Evolutionary conservation across 2,888 invertebrate species (phyloP).

Genomic region (Calliphora vomitoria): DNA sequence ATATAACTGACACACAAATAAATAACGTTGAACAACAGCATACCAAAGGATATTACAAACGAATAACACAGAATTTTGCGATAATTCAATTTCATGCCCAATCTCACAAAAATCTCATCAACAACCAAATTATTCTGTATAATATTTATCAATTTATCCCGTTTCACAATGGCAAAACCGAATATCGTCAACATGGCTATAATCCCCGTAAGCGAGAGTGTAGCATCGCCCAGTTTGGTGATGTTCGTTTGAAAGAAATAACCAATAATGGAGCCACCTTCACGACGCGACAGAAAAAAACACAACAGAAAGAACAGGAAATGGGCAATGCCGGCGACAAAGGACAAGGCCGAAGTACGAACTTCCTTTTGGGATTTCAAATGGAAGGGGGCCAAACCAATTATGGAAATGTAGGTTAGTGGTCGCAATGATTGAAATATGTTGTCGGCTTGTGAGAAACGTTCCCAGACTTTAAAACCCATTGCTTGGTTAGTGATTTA

Average conservation of each 20-base stretch:
- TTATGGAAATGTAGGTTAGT: constrained; percentile 80
- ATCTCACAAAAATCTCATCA: constrained; percentile 80
- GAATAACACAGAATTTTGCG: constrained; percentile 79
- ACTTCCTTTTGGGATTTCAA: constrained; percentile 81
- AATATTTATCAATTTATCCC: constrained; percentile 76
- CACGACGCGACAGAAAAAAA: constrained; percentile 78
- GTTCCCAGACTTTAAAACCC: constrained; percentile 79
- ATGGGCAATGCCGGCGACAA: constrained; percentile 80
- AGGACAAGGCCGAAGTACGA: constrained; percentile 80
- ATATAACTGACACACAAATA: constrained; percentile 82
- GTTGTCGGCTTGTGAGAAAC: constrained; percentile 81
- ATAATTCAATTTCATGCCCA: constrained; percentile 82
- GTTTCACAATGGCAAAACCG: constrained; percentile 78
- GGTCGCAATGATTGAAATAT: constrained; percentile 82
- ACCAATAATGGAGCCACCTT: constrained; percentile 83
- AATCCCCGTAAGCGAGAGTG: constrained; percentile 81
- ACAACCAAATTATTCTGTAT: constrained; percentile 80
- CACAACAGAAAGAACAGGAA: constrained; percentile 81
- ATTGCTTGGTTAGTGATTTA: constrained; percentile 67
- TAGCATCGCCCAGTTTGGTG: constrained; percentile 82
- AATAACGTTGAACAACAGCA: constrained; percentile 81
- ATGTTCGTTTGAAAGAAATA: constrained; percentile 84
- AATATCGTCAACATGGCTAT: constrained; percentile 83
- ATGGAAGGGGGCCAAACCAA: constrained; percentile 82
- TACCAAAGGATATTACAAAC: constrained; percentile 80